A percentile compares a stretch with the other conserved stretches of the same genome.
Evolutionary conservation across 2,113 vertebrate genomes (phyloP).

Genomic region (Malurus alboscapulatus): DNA sequence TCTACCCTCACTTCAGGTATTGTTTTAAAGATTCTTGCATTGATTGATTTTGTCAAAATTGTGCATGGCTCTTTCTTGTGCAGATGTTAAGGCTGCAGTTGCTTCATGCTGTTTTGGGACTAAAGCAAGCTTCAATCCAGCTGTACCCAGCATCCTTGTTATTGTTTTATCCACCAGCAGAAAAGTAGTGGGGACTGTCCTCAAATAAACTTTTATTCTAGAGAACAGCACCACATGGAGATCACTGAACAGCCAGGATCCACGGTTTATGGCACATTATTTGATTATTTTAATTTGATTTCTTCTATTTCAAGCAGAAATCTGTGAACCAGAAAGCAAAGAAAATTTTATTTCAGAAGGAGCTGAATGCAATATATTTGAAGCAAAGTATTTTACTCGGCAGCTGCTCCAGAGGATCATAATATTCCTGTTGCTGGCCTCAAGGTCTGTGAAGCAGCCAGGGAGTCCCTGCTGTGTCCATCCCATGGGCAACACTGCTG

Average conservation of each 20-base stretch:
- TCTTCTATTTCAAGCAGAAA: slow-evolving; percentile 11
- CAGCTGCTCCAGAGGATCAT: not conserved
- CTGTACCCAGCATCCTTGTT: not conserved
- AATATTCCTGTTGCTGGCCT: not conserved
- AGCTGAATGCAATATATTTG: not conserved
- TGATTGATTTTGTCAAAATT: not conserved
- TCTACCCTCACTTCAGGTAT: not conserved
- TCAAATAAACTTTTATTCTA: not conserved
- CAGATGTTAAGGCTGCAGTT: not conserved
- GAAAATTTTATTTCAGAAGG: not conserved
- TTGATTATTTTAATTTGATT: not conserved
- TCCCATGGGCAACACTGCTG: not conserved
- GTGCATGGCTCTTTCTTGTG: not conserved
- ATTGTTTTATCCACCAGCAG: not conserved
- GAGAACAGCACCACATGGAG: not conserved
- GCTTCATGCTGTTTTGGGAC: not conserved
- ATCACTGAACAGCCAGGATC: not conserved
- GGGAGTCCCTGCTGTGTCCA: not conserved
- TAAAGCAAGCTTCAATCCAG: not conserved
- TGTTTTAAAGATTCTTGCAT: not conserved
- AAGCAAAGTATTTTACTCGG: not conserved
- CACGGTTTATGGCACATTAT: not conserved
- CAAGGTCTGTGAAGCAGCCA: rapidly evolving
- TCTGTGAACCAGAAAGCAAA: slow-evolving; percentile 2
- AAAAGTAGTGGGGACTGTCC: not conserved